These are phyloP conservation scores for Xiphorhynchus erythropygius DNA, from an alignment of 2,797 vertebrate genomes.

Conservation along the genomic window DNA sequence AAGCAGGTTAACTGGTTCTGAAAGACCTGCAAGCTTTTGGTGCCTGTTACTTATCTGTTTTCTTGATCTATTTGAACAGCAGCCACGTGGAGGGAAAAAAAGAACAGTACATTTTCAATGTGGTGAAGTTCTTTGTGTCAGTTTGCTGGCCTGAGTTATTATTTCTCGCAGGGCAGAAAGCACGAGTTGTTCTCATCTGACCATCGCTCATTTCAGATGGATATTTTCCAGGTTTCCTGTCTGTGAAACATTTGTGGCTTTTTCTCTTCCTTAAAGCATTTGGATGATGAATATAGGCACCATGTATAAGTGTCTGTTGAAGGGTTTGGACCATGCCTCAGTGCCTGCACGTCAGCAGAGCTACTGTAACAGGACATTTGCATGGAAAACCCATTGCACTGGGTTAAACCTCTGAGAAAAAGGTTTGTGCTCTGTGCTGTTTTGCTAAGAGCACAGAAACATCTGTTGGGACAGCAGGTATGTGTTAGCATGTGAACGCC, in stretches of 20 bases:
- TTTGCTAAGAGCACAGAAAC: background rate
- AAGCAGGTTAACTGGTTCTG: background rate
- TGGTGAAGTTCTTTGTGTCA: background rate
- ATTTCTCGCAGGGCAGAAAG: background rate
- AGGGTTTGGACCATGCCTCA: background rate
- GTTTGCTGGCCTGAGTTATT: background rate
- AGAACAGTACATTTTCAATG: background rate
- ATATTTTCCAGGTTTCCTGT: slow-evolving; percentile 37
- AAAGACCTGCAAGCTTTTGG: background rate
- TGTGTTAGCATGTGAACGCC: background rate
- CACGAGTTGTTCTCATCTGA: background rate
- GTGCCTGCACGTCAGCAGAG: background rate
- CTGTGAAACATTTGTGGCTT: slow-evolving; percentile 5
- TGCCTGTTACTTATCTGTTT: background rate
- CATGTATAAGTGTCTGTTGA: background rate
- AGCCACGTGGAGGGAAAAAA: background rate
- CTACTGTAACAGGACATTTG: background rate
- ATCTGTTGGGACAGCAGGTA: background rate
- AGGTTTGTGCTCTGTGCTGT: background rate
- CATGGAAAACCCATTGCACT: background rate
- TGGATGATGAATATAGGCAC: background rate
- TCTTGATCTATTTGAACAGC: background rate
- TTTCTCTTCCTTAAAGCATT: background rate
- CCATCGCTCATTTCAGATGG: background rate
- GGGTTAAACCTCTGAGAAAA: background rate